Evolutionary conservation across 2,113 vertebrate genomes (phyloP).

Genomic region (Copsychus sechellarum): DNA sequence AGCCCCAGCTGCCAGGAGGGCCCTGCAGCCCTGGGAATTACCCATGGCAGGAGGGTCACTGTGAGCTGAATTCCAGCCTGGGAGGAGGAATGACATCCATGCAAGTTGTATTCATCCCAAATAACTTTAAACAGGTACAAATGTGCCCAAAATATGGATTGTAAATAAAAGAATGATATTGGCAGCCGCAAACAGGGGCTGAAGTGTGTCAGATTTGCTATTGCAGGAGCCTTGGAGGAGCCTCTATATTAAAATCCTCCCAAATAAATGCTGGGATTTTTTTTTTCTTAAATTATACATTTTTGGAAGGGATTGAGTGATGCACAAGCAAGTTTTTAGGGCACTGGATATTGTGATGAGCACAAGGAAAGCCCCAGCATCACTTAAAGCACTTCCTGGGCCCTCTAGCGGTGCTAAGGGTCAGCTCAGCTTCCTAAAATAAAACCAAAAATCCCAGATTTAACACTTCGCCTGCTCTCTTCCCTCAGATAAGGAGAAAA

Average conservation of each 20-base stretch:
- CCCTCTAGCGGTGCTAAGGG: slow-evolving; percentile 13
- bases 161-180: rapidly evolving
- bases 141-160: rapidly evolving
- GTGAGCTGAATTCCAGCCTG: not conserved
- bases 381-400: not conserved
- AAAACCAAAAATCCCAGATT: rapidly evolving
- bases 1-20: not conserved
- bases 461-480: not conserved
- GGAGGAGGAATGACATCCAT: not conserved
- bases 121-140: too few relatives aligned
- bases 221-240: not conserved
- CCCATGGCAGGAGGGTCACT: not conserved
- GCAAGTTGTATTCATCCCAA: rapidly evolving
- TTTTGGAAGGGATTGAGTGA: not conserved
- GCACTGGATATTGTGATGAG: not conserved
- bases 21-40: not conserved
- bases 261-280: rapidly evolving
- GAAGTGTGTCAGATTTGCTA: rapidly evolving
- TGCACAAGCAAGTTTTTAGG: not conserved
- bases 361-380: not conserved
- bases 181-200: not conserved
- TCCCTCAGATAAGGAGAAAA: not conserved
- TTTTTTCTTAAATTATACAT: not conserved
- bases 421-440: not conserved
- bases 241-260: not conserved